Base-by-base conservation (phyloP, 23 tunicate genomes). In the Aplidium turbinatum region DNA sequence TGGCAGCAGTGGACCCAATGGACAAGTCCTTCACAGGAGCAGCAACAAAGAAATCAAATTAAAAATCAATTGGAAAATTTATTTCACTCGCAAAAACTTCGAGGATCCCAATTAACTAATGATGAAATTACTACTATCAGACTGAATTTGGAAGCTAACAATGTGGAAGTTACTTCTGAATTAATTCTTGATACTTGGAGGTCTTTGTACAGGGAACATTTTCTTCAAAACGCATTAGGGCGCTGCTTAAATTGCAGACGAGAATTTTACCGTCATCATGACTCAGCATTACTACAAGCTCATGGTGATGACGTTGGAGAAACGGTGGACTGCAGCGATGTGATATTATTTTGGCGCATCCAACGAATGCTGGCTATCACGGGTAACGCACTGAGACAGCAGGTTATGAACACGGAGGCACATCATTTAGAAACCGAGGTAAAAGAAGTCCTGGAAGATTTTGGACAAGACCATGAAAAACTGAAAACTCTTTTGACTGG, bases 281-380 rank as follows among this genome's bases (percentile, higher is more conserved):
- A 72, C 30, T 16, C 64, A 23, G 78, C 76, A 0, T 68, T 63
- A 78, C 50, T 78, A 23, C 91, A 72, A 47, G 33, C 68, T 42
- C 48, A 35, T 48, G 47, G 50, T n/a, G 89, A 75, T 29, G 82
- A 64, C 24, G 90, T 74, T 0, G 81, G 54, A n/a, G 91, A 91
- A 35, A 42, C 68, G 22, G 58, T 95, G 22, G 87, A 95, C 42
- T 95, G 99, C 60, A 81, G 93, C 54, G 96, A 82, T 52, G 89
- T 95, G 2, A 58, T 95, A 24, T 61, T 95, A 9, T 95, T 90
- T 68, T 95, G 99, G 99, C 69, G 99, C 57, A 95, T 95, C 33
- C 92, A 88, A 48, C 51, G 90, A 69, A 88, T 90, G 93, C 62
- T 95, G 48, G 57, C 78, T 13, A 95, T 89, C 21, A 88, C 96